Evolutionary conservation across 1,140 invertebrate genomes (phyloP).

Genomic region (Frieseomelitta varia): DNA sequence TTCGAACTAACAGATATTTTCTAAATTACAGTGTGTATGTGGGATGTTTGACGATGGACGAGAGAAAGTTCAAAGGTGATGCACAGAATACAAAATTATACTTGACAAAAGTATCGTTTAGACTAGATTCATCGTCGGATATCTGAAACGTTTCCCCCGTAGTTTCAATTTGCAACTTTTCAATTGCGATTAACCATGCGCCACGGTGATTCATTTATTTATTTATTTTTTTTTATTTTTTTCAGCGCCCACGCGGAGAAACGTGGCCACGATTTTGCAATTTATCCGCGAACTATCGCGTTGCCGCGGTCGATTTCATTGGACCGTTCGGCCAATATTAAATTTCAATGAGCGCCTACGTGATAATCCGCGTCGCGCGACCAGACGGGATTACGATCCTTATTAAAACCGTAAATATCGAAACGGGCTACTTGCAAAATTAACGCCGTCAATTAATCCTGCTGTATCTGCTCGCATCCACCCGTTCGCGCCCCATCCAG

Average conservation of each 20-base stretch:
- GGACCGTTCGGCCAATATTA: constrained; percentile 51
- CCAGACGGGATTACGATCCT: constrained; percentile 55
- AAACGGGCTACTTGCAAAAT: constrained; percentile 39
- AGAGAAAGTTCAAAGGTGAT: too few species aligned
- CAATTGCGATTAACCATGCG: background rate
- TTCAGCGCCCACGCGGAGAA: background rate
- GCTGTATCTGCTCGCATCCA: constrained; percentile 2
- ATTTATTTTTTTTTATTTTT: too few species aligned
- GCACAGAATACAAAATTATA: too few species aligned
- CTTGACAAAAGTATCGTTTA: too few species aligned
- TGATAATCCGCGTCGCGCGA: constrained; percentile 49
- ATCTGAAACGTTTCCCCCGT: too few species aligned
- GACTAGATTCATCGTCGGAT: too few species aligned
- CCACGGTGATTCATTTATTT: background rate
- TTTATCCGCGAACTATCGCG: constrained; percentile 50
- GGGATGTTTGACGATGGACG: too few species aligned
- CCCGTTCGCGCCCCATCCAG: background rate
- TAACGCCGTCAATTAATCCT: constrained; percentile 34
- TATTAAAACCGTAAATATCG: constrained; percentile 63
- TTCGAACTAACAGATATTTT: too few species aligned
- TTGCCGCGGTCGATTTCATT: constrained; percentile 59
- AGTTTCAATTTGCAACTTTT: constrained; percentile 25
- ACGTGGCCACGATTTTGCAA: constrained; percentile 45
- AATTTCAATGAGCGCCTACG: constrained; percentile 61
- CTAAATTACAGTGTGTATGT: too few species aligned